Evolutionary conservation across 2,888 invertebrate species (phyloP), one percentile per base, ranked within the genome.

Genomic region (Drosophila hamatofila): DNA sequence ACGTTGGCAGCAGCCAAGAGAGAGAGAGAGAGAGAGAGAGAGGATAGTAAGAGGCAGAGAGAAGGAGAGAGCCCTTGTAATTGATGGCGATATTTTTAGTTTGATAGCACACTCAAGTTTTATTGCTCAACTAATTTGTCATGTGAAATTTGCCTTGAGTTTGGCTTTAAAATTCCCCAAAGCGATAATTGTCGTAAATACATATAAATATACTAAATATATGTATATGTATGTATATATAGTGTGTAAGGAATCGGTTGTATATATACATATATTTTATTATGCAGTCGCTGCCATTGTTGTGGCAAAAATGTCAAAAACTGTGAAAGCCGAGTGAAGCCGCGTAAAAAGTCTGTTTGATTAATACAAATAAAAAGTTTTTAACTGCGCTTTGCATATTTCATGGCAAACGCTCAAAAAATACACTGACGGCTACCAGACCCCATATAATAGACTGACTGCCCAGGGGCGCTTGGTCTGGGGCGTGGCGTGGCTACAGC

Each of bases 71-170:
- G 30, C 2, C 3, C 18, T 72, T 65, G 74, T 72, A 81, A 81
- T 79, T 81, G 76, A 81, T 83, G 72, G 76, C 69, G 56, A 73
- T 78, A 80, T 78, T 80, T 80, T 71, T 68, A 66, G 72, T 75
- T 78, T 81, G 80, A 78, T 81, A 78, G 79, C 81, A 83, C 70
- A 69, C 80, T 82, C 81, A 82, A 90, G 86, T 86, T 91, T 91
- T 91, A 91, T 90, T 90, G 81, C 89, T 80, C 72, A 83, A 90
- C 91, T 90, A 91, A 91, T 91, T 91, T 91, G 90, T 91, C 90
- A 90, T 89, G 42, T 56, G 57, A 39, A 39, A 49, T 52, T 55
- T 44, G 46, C 72, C 72, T 76, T 61, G 42, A 54, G 66, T 60
- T 58, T 39, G 49, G 51, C 55, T 55, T 69, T 62, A 57, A 57